A percentile compares a stretch with the other conserved stretches of the same genome.
Conservation (phyloP, 2,888 invertebrate species). For the Epinotia bilunana region DNA sequence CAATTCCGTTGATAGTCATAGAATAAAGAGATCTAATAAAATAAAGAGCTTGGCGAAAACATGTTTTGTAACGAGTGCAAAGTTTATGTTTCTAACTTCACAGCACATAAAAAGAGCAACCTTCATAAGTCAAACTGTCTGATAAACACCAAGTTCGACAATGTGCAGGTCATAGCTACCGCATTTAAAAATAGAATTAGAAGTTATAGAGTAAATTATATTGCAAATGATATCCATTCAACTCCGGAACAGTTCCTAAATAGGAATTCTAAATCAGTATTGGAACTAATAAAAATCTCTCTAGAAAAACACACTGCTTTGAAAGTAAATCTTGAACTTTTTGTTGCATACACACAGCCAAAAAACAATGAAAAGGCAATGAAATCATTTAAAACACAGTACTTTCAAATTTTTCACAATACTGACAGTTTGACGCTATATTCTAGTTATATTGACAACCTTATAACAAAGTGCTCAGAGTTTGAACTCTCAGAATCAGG, state of each 20-base stretch:
- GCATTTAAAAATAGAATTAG: conserved; percentile 2
- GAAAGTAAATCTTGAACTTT: background rate
- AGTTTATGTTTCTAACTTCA: background rate
- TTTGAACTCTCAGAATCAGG: no score
- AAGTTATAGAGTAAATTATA: background rate
- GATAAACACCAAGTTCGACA: background rate
- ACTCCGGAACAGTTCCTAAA: no score
- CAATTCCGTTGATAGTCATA: background rate
- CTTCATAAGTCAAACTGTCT: conserved; percentile 6
- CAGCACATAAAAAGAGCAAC: no score
- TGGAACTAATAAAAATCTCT: background rate
- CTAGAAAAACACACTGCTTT: conserved; percentile 1
- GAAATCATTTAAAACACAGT: no score
- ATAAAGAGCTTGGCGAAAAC: background rate
- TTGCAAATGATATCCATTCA: background rate
- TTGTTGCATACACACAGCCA: background rate
- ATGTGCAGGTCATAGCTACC: background rate
- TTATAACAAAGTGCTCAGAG: no score
- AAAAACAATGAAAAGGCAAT: no score
- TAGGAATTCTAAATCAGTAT: background rate
- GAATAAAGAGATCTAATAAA: no score
- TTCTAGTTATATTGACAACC: no score
- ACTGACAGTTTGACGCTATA: no score
- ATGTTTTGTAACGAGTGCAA: conserved; percentile 3
- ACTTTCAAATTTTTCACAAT: no score